Conservation (phyloP, 2,113 vertebrate genomes). For the Heterochromis multidens region DNA sequence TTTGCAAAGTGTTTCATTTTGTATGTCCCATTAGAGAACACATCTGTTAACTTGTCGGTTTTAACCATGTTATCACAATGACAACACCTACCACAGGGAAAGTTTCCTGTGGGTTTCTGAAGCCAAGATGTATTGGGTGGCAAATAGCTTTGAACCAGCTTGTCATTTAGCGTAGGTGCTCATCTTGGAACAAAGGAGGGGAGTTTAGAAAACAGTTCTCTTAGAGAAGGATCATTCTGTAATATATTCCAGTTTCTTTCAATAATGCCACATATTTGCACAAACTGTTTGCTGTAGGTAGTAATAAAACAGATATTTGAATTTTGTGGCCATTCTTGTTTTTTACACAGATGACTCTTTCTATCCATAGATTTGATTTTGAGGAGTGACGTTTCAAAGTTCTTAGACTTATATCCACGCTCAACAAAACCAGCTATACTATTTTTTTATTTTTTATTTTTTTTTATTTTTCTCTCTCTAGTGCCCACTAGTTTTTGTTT, state of each 20-base stretch:
- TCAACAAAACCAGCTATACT: not conserved
- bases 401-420: not conserved
- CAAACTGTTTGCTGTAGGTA: not conserved
- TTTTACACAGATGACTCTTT: not conserved
- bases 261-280: too few relatives aligned
- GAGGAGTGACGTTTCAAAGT: not conserved
- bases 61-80: not conserved
- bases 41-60: not conserved
- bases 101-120: not conserved
- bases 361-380: not conserved
- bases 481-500: too few relatives aligned
- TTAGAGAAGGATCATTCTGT: not conserved
- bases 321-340: not conserved
- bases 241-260: too few relatives aligned
- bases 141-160: not conserved
- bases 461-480: too few relatives aligned
- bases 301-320: not conserved
- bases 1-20: too few relatives aligned
- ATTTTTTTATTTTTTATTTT: too few relatives aligned
- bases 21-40: too few relatives aligned
- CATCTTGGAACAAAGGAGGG: not conserved
- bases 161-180: not conserved
- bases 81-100: not conserved
- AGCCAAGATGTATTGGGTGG: not conserved
- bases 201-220: not conserved